phyloP scores from a whole-genome alignment of 2,113 vertebrate species.

The Albula glossodonta region DNA sequence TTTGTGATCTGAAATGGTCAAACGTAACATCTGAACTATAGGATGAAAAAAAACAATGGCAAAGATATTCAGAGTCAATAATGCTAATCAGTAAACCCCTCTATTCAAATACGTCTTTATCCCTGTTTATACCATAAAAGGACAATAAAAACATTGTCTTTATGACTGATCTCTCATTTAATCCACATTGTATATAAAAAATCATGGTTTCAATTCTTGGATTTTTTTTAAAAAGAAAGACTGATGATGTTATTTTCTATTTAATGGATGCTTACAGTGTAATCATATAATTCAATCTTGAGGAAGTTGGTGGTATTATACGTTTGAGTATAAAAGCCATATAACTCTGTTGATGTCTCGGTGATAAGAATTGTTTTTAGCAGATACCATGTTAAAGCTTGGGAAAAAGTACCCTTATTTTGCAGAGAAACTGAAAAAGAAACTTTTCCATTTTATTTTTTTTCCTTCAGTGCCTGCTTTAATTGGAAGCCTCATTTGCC shows the following conservation, averaged over 20 bases:
- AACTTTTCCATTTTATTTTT: constrained; percentile 43
- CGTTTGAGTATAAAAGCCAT: constrained; percentile 36
- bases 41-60: neutral
- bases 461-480: constrained; percentile 56
- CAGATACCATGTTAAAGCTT: constrained; percentile 44
- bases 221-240: neutral
- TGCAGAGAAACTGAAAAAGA: constrained; percentile 35
- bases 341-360: constrained; percentile 58
- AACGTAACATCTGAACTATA: neutral
- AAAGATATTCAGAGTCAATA: too few species aligned
- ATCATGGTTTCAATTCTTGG: neutral
- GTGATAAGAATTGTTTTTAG: constrained; percentile 52
- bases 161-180: neutral
- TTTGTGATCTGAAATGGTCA: neutral
- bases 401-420: neutral
- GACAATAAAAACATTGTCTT: neutral
- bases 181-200: neutral
- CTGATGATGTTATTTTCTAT: neutral
- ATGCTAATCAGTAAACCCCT: too few species aligned
- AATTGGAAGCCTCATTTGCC: constrained; percentile 69
- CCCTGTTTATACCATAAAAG: neutral
- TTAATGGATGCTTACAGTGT: neutral
- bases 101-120: neutral
- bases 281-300: neutral
- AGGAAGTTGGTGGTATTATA: constrained; percentile 1